phyloP scores from a whole-genome alignment of 2,888 invertebrate species.

The Lasioglossum vierecki region DNA sequence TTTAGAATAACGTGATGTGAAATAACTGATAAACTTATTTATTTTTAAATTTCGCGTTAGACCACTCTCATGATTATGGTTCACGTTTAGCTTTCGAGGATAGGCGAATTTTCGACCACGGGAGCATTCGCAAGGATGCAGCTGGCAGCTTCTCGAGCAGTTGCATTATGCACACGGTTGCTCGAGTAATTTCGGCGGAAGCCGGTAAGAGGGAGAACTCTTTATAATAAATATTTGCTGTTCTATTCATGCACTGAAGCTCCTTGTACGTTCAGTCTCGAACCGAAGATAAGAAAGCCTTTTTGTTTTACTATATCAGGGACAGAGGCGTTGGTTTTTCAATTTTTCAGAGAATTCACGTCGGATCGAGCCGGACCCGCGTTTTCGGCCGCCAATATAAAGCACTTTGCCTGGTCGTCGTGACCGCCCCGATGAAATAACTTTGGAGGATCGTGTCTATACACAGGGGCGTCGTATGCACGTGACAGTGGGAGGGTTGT shows the following conservation, averaged over 20 bases:
- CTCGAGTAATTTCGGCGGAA: background rate
- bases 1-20: no score
- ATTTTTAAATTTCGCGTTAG: no score
- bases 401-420: conserved; percentile 32
- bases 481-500: conserved; percentile 27
- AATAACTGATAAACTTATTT: no score
- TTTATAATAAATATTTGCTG: background rate
- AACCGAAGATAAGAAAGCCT: background rate
- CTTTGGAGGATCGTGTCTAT: conserved; percentile 47
- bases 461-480: conserved; percentile 35
- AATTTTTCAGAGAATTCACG: conserved; percentile 26
- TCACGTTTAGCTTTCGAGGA: background rate
- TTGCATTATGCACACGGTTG: background rate
- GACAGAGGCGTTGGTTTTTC: background rate
- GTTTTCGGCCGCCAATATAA: conserved; percentile 27
- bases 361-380: background rate
- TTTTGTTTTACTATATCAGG: background rate
- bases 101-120: background rate
- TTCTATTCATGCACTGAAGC: background rate
- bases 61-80: no score
- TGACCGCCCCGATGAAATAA: conserved; percentile 51
- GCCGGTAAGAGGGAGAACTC: background rate
- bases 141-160: background rate
- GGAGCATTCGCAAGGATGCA: background rate
- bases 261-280: background rate